These are phyloP conservation scores for Drosophila putrida DNA, from an alignment of 2,888 invertebrate genomes.

Conservation along the genomic window DNA sequence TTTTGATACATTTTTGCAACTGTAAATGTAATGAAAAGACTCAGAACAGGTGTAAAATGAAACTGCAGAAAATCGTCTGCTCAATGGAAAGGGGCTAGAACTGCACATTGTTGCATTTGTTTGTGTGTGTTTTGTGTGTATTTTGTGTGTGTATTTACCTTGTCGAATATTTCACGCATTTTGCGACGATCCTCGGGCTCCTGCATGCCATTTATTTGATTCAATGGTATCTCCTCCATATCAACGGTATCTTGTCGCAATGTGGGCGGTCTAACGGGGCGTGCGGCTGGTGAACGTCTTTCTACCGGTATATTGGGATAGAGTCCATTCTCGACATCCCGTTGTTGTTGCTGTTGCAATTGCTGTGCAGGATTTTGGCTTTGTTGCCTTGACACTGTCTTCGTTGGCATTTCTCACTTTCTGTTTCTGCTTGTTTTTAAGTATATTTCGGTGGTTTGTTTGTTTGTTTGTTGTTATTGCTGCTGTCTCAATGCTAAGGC, in stretches of 20 bases:
- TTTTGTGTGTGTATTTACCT: conserved; percentile 60
- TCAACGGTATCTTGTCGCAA: conserved; percentile 82
- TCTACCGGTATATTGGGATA: conserved; percentile 78
- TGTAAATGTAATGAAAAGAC: too few species aligned
- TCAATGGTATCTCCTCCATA: conserved; percentile 82
- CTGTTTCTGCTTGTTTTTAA: neutral
- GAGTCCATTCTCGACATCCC: conserved; percentile 78
- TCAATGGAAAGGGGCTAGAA: too few species aligned
- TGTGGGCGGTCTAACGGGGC: conserved; percentile 71
- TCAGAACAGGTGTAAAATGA: too few species aligned
- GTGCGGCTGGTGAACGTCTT: conserved; percentile 53
- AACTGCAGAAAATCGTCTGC: too few species aligned
- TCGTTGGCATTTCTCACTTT: conserved; percentile 61
- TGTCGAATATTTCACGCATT: conserved; percentile 80
- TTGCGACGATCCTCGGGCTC: conserved; percentile 79
- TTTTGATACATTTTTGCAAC: too few species aligned
- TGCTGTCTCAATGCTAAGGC: conserved; percentile 25
- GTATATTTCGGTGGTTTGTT: conserved; percentile 5
- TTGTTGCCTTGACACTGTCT: conserved; percentile 64
- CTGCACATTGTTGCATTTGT: neutral
- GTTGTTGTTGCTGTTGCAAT: conserved; percentile 71
- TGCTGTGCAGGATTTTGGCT: conserved; percentile 75
- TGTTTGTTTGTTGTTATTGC: conserved; percentile 6
- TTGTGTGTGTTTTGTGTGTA: neutral
- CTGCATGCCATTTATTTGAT: conserved; percentile 62